Percentiles rank a stretch among this genome's conserved stretches.
These are phyloP conservation scores for Cremastinae sp. DNA, from an alignment of 2,888 invertebrate species.

Conservation along the genomic window DNA sequence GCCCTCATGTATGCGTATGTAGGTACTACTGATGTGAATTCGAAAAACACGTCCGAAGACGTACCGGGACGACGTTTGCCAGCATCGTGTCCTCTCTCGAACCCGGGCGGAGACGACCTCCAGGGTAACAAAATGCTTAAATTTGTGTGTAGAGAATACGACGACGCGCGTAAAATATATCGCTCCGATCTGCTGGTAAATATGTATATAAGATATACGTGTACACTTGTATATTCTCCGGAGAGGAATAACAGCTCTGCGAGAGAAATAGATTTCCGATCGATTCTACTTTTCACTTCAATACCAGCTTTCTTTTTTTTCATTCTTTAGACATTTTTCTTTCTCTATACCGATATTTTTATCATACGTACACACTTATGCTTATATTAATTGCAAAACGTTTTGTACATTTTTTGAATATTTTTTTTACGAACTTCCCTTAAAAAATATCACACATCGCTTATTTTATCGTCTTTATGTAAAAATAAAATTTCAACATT, in stretches of 20 bases:
- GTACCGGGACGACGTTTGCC: conserved; percentile 23
- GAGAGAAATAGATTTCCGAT: conserved; percentile 40
- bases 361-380: too few species aligned
- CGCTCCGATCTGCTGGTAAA: conserved; percentile 28
- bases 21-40: too few species aligned
- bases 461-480: too few species aligned
- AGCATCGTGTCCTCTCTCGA: not conserved
- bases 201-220: conserved; percentile 19
- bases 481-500: too few species aligned
- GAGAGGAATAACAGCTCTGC: too few species aligned
- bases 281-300: conserved; percentile 1
- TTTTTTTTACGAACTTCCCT: too few species aligned
- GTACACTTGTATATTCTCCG: not conserved
- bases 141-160: conserved; percentile 52
- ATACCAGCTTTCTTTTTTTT: not conserved
- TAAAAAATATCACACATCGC: too few species aligned
- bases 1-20: conserved; percentile 2
- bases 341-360: too few species aligned
- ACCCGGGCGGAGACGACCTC: not conserved
- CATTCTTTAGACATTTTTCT: too few species aligned
- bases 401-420: too few species aligned
- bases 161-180: conserved; percentile 35
- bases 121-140: conserved; percentile 43
- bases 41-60: conserved; percentile 45
- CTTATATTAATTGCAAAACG: too few species aligned